A percentile compares a stretch with the other conserved stretches of the same genome.
Conservation (phyloP, 2,113 vertebrate species). For the Cyanistes caeruleus region DNA sequence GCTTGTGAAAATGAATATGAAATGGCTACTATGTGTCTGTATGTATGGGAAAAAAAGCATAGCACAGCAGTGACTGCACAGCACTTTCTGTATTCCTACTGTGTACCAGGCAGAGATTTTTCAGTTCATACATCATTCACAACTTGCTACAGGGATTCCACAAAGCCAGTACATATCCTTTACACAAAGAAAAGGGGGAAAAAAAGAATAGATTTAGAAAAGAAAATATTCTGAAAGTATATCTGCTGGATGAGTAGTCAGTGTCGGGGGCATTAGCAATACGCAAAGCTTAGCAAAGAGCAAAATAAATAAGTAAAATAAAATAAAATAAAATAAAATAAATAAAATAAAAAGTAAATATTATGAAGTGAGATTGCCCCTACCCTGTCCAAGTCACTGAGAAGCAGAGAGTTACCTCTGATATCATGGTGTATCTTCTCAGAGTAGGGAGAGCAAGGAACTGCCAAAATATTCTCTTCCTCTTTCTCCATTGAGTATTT, state of each 20-base stretch:
- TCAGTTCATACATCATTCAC: conserved; percentile 82
- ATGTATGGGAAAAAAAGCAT: conserved; percentile 46
- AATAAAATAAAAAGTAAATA: too few species aligned
- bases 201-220: conserved; percentile 41
- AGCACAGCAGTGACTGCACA: conserved; percentile 66
- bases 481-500: neutral
- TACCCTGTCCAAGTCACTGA: neutral
- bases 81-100: conserved; percentile 75
- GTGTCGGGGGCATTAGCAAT: conserved; percentile 45
- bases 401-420: neutral
- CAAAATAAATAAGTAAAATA: conserved; percentile 68
- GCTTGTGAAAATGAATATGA: conserved; percentile 60
- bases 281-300: conserved; percentile 27
- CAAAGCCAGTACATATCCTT: conserved; percentile 71
- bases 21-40: conserved; percentile 54
- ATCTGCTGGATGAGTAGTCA: conserved; percentile 10
- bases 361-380: neutral
- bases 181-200: conserved; percentile 54
- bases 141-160: conserved; percentile 77
- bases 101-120: conserved; percentile 75
- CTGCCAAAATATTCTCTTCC: neutral
- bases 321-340: too few species aligned
- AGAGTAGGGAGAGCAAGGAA: neutral
- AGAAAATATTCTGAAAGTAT: conserved; percentile 26
- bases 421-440: neutral